Conservation (phyloP, 2,113 vertebrate genomes). For the Paratilapia polleni region DNA sequence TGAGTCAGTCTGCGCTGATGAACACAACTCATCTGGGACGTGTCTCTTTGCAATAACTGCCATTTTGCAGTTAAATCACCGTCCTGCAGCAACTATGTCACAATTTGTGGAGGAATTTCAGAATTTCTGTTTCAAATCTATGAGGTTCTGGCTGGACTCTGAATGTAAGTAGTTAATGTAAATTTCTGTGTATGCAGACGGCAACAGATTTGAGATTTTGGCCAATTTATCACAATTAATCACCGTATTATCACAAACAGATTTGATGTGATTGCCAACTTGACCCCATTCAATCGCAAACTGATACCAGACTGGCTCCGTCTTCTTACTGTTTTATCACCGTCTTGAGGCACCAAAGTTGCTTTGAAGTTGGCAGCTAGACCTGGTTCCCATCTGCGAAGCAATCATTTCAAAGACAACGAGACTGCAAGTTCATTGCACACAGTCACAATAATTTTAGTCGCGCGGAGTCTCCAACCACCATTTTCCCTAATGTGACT, state of each 20-base stretch:
- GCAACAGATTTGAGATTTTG: not conserved
- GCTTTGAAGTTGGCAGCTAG: not conserved
- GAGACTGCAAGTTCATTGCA: not conserved
- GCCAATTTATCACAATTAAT: not conserved
- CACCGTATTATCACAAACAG: not conserved
- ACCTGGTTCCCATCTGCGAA: not conserved
- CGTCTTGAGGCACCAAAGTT: not conserved
- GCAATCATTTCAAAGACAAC: too few relatives aligned
- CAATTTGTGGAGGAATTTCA: not conserved
- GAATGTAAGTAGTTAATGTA: not conserved
- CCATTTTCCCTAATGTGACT: not conserved
- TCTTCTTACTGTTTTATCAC: not conserved
- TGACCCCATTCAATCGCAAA: not conserved
- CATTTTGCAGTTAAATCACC: not conserved
- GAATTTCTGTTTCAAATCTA: not conserved
- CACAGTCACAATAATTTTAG: not conserved
- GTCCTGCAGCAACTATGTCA: not conserved
- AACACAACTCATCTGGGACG: not conserved
- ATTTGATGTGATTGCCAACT: not conserved
- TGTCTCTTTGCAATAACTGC: fast-evolving
- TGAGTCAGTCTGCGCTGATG: fast-evolving
- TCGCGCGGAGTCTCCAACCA: fast-evolving
- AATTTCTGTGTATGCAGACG: not conserved
- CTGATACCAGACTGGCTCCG: not conserved
- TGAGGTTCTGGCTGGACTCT: not conserved